These are phyloP conservation scores for Pterois miles DNA, from an alignment of 2,797 vertebrate species.

Conservation along the genomic window DNA sequence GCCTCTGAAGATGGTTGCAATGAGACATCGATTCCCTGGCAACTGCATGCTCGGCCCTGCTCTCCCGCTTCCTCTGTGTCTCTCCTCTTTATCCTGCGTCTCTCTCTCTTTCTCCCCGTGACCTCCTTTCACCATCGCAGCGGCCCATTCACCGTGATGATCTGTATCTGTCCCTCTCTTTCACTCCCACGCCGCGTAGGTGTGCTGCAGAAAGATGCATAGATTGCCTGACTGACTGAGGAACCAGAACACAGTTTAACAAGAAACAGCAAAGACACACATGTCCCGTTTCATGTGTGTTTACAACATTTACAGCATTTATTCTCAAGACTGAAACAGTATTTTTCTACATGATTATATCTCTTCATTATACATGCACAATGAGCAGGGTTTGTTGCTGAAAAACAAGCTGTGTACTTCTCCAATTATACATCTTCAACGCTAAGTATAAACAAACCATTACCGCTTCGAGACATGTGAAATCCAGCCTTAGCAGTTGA, in stretches of 20 bases:
- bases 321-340: neutral
- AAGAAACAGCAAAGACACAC: slow-evolving; percentile 28
- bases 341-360: neutral
- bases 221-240: slow-evolving; percentile 20
- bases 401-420: slow-evolving; percentile 41
- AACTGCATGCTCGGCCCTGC: slow-evolving; percentile 45
- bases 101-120: slow-evolving; percentile 60
- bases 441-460: slow-evolving; percentile 51
- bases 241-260: slow-evolving; percentile 28
- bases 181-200: slow-evolving; percentile 68
- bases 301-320: neutral
- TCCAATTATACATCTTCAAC: slow-evolving; percentile 38
- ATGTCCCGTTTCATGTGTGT: neutral
- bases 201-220: slow-evolving; percentile 48
- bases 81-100: slow-evolving; percentile 43
- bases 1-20: slow-evolving; percentile 72
- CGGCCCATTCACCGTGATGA: slow-evolving; percentile 59
- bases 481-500: slow-evolving; percentile 31
- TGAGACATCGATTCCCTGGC: slow-evolving; percentile 68
- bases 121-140: slow-evolving; percentile 61
- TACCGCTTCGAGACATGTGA: slow-evolving; percentile 50
- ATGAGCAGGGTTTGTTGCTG: slow-evolving; percentile 12
- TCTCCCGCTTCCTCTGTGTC: slow-evolving; percentile 45
- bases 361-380: slow-evolving; percentile 21
- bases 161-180: slow-evolving; percentile 63